phyloP scores from a whole-genome alignment of 2,888 invertebrate species.

The Mesoligia furuncula region DNA sequence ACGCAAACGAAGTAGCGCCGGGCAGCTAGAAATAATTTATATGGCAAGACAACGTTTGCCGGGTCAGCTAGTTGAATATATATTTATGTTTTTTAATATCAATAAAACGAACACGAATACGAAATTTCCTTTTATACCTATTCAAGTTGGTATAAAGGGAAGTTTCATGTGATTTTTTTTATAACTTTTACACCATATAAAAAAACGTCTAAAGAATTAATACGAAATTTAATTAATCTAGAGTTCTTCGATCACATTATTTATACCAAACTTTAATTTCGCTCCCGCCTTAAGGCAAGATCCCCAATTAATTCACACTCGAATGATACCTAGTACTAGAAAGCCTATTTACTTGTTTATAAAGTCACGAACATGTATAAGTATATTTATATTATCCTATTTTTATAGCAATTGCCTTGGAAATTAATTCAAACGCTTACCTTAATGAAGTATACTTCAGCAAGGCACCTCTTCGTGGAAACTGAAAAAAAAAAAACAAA shows the following conservation, averaged over 20 bases:
- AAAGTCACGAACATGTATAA: neutral
- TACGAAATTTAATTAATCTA: neutral
- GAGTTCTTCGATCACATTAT: too few species aligned
- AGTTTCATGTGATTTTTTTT: neutral
- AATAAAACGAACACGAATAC: too few species aligned
- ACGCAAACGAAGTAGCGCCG: too few species aligned
- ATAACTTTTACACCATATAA: neutral
- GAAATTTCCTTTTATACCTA: too few species aligned
- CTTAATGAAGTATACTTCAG: conserved; percentile 60
- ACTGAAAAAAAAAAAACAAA: conserved; percentile 54
- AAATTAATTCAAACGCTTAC: conserved; percentile 58
- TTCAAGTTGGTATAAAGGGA: neutral
- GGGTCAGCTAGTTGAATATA: too few species aligned
- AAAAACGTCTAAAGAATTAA: neutral
- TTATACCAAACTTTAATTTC: neutral
- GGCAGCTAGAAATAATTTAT: too few species aligned
- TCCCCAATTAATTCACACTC: neutral
- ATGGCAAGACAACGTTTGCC: too few species aligned
- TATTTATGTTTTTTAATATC: neutral
- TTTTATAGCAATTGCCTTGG: conserved; percentile 35
- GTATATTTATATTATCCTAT: conserved; percentile 24
- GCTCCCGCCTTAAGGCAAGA: conserved; percentile 2
- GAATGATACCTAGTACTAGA: neutral
- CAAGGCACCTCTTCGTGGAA: conserved; percentile 50
- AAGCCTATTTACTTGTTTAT: conserved; percentile 7